Conservation (phyloP, 2,888 invertebrate species). For the Idaea biselata region DNA sequence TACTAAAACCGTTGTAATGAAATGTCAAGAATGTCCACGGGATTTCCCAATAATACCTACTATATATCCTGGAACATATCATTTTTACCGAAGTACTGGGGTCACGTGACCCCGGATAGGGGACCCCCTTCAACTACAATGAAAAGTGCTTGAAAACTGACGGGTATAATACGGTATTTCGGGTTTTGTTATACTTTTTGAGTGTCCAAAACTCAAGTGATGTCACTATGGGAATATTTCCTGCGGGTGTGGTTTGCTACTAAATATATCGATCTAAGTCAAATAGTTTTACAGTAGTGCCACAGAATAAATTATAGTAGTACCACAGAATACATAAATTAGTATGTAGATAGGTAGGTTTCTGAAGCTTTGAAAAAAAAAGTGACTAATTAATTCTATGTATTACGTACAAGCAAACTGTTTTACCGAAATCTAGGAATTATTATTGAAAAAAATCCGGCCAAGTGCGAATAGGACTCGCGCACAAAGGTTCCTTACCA, state of each 20-base stretch:
- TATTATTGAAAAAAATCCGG: too few relatives aligned
- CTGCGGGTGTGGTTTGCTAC: not conserved
- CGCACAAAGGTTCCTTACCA: too few relatives aligned
- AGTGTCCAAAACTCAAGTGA: conserved; percentile 11
- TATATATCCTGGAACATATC: conserved; percentile 48
- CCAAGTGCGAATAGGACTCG: too few relatives aligned
- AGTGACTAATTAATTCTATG: too few relatives aligned
- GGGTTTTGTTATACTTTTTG: conserved; percentile 12
- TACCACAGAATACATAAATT: too few relatives aligned
- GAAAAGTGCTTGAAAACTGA: conserved; percentile 1
- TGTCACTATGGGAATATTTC: conserved; percentile 6
- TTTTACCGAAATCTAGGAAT: too few relatives aligned
- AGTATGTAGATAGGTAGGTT: too few relatives aligned
- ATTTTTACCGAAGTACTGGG: conserved; percentile 54
- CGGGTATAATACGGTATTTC: conserved; percentile 7
- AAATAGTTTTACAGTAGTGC: too few relatives aligned
- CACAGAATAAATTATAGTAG: too few relatives aligned
- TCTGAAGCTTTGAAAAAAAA: too few relatives aligned
- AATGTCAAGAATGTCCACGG: conserved; percentile 45
- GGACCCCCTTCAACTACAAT: conserved; percentile 1
- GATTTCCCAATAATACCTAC: conserved; percentile 40
- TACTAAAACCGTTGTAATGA: conserved; percentile 46
- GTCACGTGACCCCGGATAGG: conserved; percentile 13
- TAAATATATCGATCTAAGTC: not conserved
- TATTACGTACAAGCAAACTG: too few relatives aligned